Evolutionary conservation across 2,113 vertebrate genomes (phyloP).

Genomic region (Neofelis nebulosa): DNA sequence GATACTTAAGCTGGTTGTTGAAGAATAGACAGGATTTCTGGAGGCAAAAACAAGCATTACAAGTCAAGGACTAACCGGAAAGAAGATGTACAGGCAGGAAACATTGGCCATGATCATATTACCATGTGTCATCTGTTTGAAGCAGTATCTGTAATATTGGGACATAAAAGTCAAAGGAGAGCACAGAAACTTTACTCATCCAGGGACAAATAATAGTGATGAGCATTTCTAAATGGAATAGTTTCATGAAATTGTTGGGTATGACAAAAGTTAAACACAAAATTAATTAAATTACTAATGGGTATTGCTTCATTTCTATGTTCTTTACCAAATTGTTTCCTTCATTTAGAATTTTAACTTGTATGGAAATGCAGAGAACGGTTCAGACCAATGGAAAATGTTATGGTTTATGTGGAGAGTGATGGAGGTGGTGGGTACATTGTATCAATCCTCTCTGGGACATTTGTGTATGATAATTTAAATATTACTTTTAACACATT

Average conservation of each 20-base stretch:
- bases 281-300: neutral
- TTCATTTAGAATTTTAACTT: neutral
- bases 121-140: neutral
- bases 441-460: neutral
- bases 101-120: neutral
- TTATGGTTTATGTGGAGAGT: neutral
- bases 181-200: neutral
- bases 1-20: neutral
- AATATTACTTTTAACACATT: slow-evolving; percentile 10
- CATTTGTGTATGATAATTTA: neutral
- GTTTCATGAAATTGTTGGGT: neutral
- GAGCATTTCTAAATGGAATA: neutral
- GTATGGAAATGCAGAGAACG: neutral
- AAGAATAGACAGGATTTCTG: neutral
- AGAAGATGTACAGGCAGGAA: neutral
- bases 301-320: neutral
- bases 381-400: neutral
- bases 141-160: neutral
- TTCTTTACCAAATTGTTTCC: neutral
- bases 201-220: too few relatives aligned
- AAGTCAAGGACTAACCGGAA: neutral
- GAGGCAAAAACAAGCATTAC: neutral
- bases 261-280: neutral
- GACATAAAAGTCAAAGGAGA: neutral
- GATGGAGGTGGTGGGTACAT: neutral